Evolutionary conservation across 1,140 invertebrate species (phyloP).

Genomic region (Lepidotrigona ventralis): DNA sequence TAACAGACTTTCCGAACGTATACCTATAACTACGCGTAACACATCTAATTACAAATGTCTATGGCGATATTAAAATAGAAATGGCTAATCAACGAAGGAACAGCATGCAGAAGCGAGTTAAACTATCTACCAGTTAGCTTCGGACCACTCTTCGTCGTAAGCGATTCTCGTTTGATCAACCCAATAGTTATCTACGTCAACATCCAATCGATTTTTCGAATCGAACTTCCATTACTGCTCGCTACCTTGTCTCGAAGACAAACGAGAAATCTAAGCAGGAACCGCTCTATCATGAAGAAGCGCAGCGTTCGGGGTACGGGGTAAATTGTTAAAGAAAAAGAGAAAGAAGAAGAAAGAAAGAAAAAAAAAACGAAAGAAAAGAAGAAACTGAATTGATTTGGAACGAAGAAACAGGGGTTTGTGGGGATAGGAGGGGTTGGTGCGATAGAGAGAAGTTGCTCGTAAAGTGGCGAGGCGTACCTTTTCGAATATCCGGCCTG

Average conservation of each 20-base stretch:
- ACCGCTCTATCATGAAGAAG: not conserved
- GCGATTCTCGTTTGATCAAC: not conserved
- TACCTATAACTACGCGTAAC: too few species aligned
- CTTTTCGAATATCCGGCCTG: slow-evolving; percentile 74
- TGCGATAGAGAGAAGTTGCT: slow-evolving; percentile 27
- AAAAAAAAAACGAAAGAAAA: not conserved
- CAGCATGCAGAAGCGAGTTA: not conserved
- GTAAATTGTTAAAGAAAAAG: not conserved
- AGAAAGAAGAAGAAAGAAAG: not conserved
- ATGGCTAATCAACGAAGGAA: not conserved
- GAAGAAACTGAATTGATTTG: not conserved
- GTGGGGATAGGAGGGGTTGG: not conserved
- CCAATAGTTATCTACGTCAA: not conserved
- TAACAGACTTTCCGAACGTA: too few species aligned
- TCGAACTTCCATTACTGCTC: not conserved
- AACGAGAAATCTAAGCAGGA: not conserved
- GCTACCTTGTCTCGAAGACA: not conserved
- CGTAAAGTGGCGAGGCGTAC: slow-evolving; percentile 58
- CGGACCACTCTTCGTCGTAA: not conserved
- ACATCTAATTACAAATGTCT: too few species aligned
- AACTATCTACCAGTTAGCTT: not conserved
- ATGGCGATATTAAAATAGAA: too few species aligned
- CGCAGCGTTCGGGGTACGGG: not conserved
- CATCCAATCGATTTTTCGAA: not conserved
- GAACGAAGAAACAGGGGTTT: not conserved